phyloP scores from a whole-genome alignment of 2,797 vertebrate genomes.

The Coregonus ussuriensis region DNA sequence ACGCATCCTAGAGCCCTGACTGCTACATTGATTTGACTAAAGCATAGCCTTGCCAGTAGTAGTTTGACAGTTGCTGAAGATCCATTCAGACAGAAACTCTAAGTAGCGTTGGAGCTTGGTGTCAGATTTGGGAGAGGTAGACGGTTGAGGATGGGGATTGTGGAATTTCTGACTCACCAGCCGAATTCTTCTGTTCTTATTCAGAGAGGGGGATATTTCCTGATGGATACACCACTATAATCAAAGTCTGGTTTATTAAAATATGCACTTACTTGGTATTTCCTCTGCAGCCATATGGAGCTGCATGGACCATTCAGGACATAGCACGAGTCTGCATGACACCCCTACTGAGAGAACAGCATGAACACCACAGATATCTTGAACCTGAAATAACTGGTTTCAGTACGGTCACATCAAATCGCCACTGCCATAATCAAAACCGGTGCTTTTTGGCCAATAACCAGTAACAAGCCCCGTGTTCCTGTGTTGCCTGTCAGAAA shows the following conservation, averaged over 20 bases:
- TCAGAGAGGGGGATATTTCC: slow-evolving; percentile 48
- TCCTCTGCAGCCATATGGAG: slow-evolving; percentile 28
- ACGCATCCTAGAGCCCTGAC: not conserved
- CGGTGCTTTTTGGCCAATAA: slow-evolving; percentile 42
- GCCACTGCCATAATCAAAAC: slow-evolving; percentile 57
- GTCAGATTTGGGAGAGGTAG: slow-evolving; percentile 20
- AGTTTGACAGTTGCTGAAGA: slow-evolving; percentile 32
- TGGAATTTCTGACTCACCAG: slow-evolving; percentile 53
- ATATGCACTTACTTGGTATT: slow-evolving; percentile 33
- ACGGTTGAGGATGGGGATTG: slow-evolving; percentile 32
- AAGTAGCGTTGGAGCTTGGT: slow-evolving; percentile 26
- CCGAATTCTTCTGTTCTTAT: slow-evolving; percentile 47
- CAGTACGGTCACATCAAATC: slow-evolving; percentile 62
- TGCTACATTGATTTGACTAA: slow-evolving; percentile 41
- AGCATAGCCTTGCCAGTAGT: slow-evolving; percentile 36
- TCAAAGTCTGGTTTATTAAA: slow-evolving; percentile 31
- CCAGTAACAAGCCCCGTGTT: slow-evolving; percentile 40
- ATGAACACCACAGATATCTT: slow-evolving; percentile 32
- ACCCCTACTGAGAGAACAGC: slow-evolving; percentile 44
- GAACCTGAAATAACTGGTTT: slow-evolving; percentile 56
- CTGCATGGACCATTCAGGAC: slow-evolving; percentile 46
- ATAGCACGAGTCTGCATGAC: slow-evolving; percentile 20
- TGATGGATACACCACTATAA: slow-evolving; percentile 32
- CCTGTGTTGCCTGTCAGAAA: slow-evolving; percentile 57
- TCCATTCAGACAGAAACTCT: slow-evolving; percentile 28